Evolutionary conservation across 1,140 invertebrate genomes (phyloP), one percentile per base, ranked within the genome.

Genomic region (Leptestheria dahalacensis): DNA sequence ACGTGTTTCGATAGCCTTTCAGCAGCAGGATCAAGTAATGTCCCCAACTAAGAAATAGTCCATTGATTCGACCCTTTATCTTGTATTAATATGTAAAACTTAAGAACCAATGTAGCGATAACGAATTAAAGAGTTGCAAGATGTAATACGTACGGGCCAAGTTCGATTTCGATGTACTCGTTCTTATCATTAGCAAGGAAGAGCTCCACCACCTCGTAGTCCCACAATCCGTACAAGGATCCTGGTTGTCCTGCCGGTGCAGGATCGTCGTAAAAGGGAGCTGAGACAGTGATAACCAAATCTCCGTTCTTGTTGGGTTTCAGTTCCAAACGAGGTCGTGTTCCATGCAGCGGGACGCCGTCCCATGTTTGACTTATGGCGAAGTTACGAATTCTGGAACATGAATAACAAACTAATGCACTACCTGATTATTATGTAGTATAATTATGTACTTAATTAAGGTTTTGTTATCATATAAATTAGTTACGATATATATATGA

Each of bases 81-180:
- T n/a, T n/a, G n/a, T n/a, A n/a, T n/a, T n/a, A n/a, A n/a, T n/a
- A n/a, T n/a, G 33, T 41, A 41, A 41, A 6, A 41, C 6, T 9
- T 15, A 41, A 9, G 6, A 41, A 41, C 6, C 33, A 9, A 15
- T 41, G 15, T 15, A 41, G 15, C 6, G 6, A 41, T 23, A 18
- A 54, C 18, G 20, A 21, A 54, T 26, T 3, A 54, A 33, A 61
- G 15, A 15, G 53, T 26, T 29, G 46, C 33, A 11, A n/a, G n/a
- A n/a, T n/a, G n/a, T n/a, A n/a, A n/a, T 60, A 74, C 73, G 74
- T 65, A 75, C 73, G 75, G 74, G 29, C 68, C 67, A 46, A 77
- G 64, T 65, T 77, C 75, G 20, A 77, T 68, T 68, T 77, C 76
- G 10, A 77, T 61, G 61, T 77, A 77, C 54, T 72, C 67, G n/a